phyloP scores from a whole-genome alignment of 2,888 invertebrate species.

The Nemotelus nigrinus region DNA sequence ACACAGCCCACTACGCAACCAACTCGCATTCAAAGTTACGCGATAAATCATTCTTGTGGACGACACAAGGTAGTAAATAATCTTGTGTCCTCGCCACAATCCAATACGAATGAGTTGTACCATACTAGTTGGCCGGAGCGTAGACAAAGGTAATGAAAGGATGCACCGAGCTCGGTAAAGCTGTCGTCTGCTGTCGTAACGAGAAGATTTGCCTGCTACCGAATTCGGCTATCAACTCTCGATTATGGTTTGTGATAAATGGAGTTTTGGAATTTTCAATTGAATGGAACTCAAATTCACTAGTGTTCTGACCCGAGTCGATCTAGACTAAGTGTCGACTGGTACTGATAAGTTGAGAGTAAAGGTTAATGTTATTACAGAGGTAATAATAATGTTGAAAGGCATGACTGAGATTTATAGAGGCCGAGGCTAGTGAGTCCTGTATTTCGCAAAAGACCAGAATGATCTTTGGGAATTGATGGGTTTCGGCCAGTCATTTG shows the following conservation, averaged over 20 bases:
- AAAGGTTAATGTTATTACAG: slow-evolving; percentile 35
- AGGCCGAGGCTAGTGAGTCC: not conserved
- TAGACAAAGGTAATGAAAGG: slow-evolving; percentile 5
- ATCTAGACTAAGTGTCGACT: slow-evolving; percentile 14
- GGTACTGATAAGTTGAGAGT: slow-evolving; percentile 16
- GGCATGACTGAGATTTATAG: slow-evolving; percentile 14
- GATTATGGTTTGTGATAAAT: slow-evolving; percentile 41
- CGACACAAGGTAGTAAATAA: slow-evolving; percentile 41
- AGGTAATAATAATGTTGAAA: not conserved
- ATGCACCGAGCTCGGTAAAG: not conserved
- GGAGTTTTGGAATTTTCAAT: slow-evolving; percentile 38
- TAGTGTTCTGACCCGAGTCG: not conserved
- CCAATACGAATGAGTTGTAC: slow-evolving; percentile 8
- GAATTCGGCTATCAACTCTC: slow-evolving; percentile 39
- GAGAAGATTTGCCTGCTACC: slow-evolving; percentile 3
- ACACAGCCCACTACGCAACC: slow-evolving; percentile 35
- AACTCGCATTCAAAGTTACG: slow-evolving; percentile 11
- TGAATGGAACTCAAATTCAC: slow-evolving; percentile 7
- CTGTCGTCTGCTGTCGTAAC: not conserved
- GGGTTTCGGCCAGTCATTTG: too few species aligned
- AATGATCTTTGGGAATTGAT: too few species aligned
- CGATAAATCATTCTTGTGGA: slow-evolving; percentile 35
- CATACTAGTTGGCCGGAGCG: not conserved
- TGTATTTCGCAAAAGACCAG: not conserved
- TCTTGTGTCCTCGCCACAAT: slow-evolving; percentile 32